A percentile compares a stretch with the other conserved stretches of the same genome.
These are phyloP conservation scores for Dipodomys merriami DNA, from an alignment of 2,113 vertebrate species.

Conservation along the genomic window DNA sequence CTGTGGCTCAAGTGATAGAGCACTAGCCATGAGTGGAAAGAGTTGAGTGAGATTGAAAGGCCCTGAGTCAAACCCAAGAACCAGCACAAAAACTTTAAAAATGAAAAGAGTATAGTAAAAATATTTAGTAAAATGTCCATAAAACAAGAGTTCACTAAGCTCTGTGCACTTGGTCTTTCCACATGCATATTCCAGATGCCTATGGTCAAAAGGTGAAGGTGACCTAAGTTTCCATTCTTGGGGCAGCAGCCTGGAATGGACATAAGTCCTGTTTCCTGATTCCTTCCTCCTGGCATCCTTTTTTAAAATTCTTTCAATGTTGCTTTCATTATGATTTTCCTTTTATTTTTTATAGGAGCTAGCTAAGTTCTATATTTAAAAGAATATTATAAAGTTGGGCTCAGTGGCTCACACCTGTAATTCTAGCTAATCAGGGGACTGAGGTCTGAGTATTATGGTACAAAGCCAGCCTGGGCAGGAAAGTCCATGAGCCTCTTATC, in stretches of 20 bases:
- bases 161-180: neutral
- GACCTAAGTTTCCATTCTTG: neutral
- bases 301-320: neutral
- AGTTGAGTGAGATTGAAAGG: no score
- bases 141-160: neutral
- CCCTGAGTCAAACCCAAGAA: no score
- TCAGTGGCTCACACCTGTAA: no score
- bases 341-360: neutral
- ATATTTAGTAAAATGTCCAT: neutral
- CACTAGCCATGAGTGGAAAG: no score
- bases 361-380: conserved; percentile 14
- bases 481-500: no score
- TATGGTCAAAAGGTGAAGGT: neutral
- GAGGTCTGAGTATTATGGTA: no score
- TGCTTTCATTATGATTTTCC: neutral
- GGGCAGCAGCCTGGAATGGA: neutral
- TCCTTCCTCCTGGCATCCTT: neutral
- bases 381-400: neutral
- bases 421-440: no score
- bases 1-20: no score
- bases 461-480: no score
- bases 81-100: no score
- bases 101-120: neutral
- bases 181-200: neutral
- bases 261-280: neutral